Evolutionary conservation across 2,113 vertebrate species (phyloP).

Genomic region (Marmota flaviventris): DNA sequence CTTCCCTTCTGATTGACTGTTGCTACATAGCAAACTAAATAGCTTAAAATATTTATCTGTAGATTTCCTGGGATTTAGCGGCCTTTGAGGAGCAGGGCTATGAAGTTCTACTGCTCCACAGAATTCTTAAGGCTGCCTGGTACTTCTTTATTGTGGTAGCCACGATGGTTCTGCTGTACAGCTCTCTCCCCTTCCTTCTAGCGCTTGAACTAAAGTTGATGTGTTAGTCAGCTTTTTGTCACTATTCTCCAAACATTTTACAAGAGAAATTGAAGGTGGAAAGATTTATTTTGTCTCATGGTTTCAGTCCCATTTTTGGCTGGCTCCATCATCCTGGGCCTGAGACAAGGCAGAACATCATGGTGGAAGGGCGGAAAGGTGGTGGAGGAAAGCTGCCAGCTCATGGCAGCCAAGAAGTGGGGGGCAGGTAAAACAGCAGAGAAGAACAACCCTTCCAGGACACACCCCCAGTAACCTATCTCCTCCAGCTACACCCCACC

Average conservation of each 20-base stretch:
- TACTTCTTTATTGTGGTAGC: not conserved
- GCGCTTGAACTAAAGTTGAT: not conserved
- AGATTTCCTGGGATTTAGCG: not conserved
- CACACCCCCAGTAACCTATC: not conserved
- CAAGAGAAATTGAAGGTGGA: not conserved
- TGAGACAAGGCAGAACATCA: not conserved
- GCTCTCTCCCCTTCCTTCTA: not conserved
- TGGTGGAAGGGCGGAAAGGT: too few species aligned
- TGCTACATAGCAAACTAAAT: not conserved
- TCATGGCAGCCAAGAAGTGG: not conserved
- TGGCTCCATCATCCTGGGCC: not conserved
- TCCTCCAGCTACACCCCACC: not conserved
- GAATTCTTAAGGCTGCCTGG: not conserved
- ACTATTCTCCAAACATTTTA: not conserved
- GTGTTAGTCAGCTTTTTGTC: not conserved
- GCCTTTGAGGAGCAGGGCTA: not conserved
- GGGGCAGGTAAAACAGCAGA: too few species aligned
- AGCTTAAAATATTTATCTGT: not conserved
- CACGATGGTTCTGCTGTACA: not conserved
- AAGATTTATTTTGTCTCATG: not conserved
- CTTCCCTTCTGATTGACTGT: not conserved
- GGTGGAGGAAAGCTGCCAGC: not conserved
- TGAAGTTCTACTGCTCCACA: not conserved
- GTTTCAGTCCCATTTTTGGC: not conserved
- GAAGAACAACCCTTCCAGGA: not conserved